Evolutionary conservation across 2,888 invertebrate genomes (phyloP), one percentile per base, ranked within the genome.

Genomic region (Phalera bucephala): DNA sequence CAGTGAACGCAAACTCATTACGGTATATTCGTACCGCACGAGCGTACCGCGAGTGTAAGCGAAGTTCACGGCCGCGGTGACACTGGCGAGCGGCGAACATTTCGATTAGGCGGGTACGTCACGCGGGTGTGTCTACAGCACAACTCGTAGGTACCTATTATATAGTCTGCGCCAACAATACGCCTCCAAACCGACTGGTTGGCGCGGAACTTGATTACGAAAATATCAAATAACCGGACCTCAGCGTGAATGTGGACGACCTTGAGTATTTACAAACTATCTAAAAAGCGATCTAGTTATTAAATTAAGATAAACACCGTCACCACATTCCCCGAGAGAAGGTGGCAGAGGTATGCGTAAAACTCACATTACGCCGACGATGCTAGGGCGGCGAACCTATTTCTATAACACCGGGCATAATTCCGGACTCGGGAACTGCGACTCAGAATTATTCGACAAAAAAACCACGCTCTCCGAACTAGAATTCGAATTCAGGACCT

Each of bases 21-120:
- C 4, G 22, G 10, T 9, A 22, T n/a, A n/a, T 22, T 17, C 3
- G 5, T 17, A 25, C 11, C 3, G 17, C 17, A 17, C 5, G 17
- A 17, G 17, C 5, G n/a, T n/a, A n/a, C n/a, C n/a, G n/a, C 5
- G 25, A 25, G 25, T 28, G 7, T 19, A 33, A 35, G 21, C 31
- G 31, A 19, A 26, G 15, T 43, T 43, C 35, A 43, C 17, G 33
- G 22, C 12, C 22, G n/a, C 22, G 22, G n/a, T 11, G 11, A n/a
- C 25, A 12, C 1, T 27, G 27, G 3, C 27, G 27, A 26, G 6
- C 6, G 6, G 2, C 21, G 21, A 5, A 2, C n/a, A 21, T 6
- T 3, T 17, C 3, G 3, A 21, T 8, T 8, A 21, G 2, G 6
- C 12, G 12, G 9, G 0, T 9, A 4, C 23, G 23, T 23, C 23